Percentiles rank a stretch among this genome's conserved stretches.
phyloP scores from a whole-genome alignment of 2,797 vertebrate genomes.

The Enteromius thamalakanensis region DNA sequence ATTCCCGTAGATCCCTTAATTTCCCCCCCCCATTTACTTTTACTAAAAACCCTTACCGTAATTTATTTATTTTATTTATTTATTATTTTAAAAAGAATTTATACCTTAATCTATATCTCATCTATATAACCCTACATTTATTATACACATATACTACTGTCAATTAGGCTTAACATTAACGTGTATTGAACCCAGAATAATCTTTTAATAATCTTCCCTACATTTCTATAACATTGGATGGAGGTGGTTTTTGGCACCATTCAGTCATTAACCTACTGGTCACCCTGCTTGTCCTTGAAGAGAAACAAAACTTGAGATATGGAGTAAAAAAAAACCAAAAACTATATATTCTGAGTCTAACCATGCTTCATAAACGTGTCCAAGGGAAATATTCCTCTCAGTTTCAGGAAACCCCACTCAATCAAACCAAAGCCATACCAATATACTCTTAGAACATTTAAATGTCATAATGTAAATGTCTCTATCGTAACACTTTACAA shows the following conservation, averaged over 20 bases:
- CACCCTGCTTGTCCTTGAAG: constrained; percentile 43
- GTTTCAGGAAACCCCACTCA: constrained; percentile 60
- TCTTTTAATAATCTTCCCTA: background rate
- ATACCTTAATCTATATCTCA: background rate
- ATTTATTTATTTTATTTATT: background rate
- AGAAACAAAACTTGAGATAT: constrained; percentile 56
- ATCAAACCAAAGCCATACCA: constrained; percentile 53
- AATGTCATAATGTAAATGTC: constrained; percentile 37
- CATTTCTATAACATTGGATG: constrained; percentile 61
- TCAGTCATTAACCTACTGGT: constrained; percentile 52
- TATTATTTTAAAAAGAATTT: background rate
- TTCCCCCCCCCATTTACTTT: background rate
- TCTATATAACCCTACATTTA: background rate
- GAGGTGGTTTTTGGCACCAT: constrained; percentile 63
- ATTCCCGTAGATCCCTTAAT: background rate
- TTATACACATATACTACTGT: background rate
- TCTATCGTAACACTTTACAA: too few relatives aligned
- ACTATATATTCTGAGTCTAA: constrained; percentile 56
- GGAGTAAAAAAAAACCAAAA: constrained; percentile 45
- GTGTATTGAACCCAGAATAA: background rate
- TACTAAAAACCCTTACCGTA: background rate
- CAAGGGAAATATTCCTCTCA: constrained; percentile 61
- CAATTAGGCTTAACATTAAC: background rate
- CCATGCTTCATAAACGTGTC: constrained; percentile 54
- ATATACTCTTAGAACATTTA: constrained; percentile 42